These are phyloP conservation scores for Neodontobutis hainanensis DNA, from an alignment of 2,113 vertebrate genomes.

Conservation along the genomic window DNA sequence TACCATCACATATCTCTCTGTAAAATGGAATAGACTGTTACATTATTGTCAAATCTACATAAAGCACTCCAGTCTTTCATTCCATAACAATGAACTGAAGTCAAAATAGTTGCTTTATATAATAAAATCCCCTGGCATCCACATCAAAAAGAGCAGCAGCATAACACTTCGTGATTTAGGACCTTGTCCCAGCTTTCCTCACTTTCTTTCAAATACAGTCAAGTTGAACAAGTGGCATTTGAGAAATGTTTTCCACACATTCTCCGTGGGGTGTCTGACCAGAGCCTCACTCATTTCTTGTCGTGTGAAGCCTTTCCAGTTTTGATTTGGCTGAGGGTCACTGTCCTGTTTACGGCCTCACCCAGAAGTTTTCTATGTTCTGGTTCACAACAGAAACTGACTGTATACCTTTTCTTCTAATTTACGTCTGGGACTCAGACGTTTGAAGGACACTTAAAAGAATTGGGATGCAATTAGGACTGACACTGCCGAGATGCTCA, in stretches of 20 bases:
- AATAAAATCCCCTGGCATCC: not conserved
- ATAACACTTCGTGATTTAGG: slow-evolving; percentile 3
- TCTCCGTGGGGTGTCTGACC: slow-evolving; percentile 10
- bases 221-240: not conserved
- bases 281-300: not conserved
- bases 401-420: slow-evolving; percentile 11
- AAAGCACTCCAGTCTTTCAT: not conserved
- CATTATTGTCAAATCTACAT: not conserved
- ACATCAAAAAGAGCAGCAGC: slow-evolving; percentile 17
- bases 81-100: not conserved
- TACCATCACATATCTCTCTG: not conserved
- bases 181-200: slow-evolving; percentile 11
- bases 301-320: slow-evolving; percentile 23
- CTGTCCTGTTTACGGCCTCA: not conserved
- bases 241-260: slow-evolving; percentile 11
- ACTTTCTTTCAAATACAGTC: not conserved
- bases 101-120: not conserved
- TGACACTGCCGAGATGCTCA: not conserved
- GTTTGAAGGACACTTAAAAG: slow-evolving; percentile 28
- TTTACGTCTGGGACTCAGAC: slow-evolving; percentile 3
- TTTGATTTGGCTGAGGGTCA: slow-evolving; percentile 14
- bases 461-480: slow-evolving; percentile 13
- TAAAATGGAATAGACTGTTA: not conserved
- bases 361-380: slow-evolving; percentile 8
- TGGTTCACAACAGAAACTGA: not conserved